Evolutionary conservation across 2,113 vertebrate species (phyloP), one percentile per base, ranked within the genome.

Genomic region (Petroica traversi): DNA sequence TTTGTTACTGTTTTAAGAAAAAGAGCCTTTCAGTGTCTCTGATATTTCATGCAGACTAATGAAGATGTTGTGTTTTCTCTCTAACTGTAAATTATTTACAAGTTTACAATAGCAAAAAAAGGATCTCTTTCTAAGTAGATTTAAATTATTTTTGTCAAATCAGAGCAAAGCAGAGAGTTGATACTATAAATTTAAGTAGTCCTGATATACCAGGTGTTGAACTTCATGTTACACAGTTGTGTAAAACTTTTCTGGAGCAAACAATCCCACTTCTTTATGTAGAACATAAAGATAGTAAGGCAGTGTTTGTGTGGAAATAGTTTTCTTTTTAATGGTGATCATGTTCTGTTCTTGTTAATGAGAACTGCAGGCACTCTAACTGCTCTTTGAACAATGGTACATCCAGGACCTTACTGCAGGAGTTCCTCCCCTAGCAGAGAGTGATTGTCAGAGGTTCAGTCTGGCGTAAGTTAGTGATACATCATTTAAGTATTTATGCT

Each of bases 251-350:
- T 17, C 12, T 55, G 34, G 10, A 58, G 25, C 19, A 93, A 51
- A 55, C 74, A 71, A 64, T 87, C 52, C 8, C 36, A 29, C 14
- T 51, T 40, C 6, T 74, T 6, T 33, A 8, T 7, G 66, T 6
- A 0, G 1, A 57, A 18, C 4, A 3, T 73, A n/a, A 45, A 62
- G 26, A 17, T 61, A 23, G 33, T 20, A 36, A 76, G 14, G 7
- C 36, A 25, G 9, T 63, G 9, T 64, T 81, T 74, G 31, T 87
- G 31, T 61, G 26, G n/a, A 66, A 86, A 26, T 83, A 16, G 2
- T 52, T 69, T 93, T 67, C 23, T 71, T 88, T 81, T 59, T 61
- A 40, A 20, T 61, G 15, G 11, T 85, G 12, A 33, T 72, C 0
- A 2, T 34, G 6, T 73, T 86, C 23, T 5, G 11, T 66, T 64